Evolutionary conservation across 2,113 vertebrate species (phyloP), one percentile per base, ranked within the genome.

Genomic region (Oostethus manadensis): DNA sequence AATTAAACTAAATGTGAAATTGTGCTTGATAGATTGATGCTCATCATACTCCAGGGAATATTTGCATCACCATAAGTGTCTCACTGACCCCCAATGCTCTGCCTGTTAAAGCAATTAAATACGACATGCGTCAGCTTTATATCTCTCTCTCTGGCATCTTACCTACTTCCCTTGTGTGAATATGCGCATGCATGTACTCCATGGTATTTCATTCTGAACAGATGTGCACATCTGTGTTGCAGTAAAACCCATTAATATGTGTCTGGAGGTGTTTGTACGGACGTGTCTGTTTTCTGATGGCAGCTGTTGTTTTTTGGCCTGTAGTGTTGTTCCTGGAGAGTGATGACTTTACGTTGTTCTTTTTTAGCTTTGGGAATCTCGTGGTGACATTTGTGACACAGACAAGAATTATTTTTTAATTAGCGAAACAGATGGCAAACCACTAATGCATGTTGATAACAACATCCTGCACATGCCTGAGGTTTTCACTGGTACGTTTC

Each of bases 91-190:
- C 66, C 58, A 1, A 22, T 64, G 76, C 65, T 78, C 63, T 54
- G 70, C 80, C 83, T 83, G 81, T 85, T 86, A 84, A 53, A 81
- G 76, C 81, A 74, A 86, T 83, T 81, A 83, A 75, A 79, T 59
- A 71, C 72, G 82, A 83, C 56, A 49, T 59, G 73, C 70, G 62
- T 81, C 76, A 82, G 76, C 79, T 83, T 64, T 73, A 83, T 76
- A 38, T 47, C 18, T 72, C 68, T 58, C 50, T 33, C 29, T 33
- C 29, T 33, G 29, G 5, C 29, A 33, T 33, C 29, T 33, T 7
- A 33, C 29, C 5, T 7, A 4, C 29, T 1, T 33, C 69, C 70
- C 26, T 51, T 71, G 78, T 69, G 56, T 64, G 26, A 64, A 18
- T 66, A 44, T 57, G 54, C 71, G 71, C 53, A 57, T 58, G 62